Evolutionary conservation across 2,888 invertebrate species (phyloP), one percentile per base, ranked within the genome.

Genomic region (Drosophila gaucha): DNA sequence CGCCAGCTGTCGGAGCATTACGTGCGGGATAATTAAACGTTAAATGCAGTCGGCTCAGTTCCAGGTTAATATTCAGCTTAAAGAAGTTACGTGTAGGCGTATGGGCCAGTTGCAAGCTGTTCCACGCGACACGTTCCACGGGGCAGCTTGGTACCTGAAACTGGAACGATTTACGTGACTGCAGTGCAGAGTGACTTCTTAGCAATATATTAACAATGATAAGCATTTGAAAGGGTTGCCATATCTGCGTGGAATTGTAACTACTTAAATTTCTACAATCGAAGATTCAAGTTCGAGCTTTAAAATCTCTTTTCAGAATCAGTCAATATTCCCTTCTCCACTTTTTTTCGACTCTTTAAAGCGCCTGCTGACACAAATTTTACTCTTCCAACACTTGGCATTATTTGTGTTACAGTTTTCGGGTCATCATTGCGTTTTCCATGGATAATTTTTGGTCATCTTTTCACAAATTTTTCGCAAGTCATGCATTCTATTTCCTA

Each of bases 21-120:
- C 85, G 74, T 76, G 78, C 64, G 14, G 59, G 36, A 62, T 84
- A 80, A 84, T 85, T 87, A 78, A 71, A 70, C 66, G 58, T 49
- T 50, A 56, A 83, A 28, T 18, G 63, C 24, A 38, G 43, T 22
- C 14, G 35, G 31, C 18, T 18, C 18, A 10, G 41, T 3, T 16
- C 24, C 43, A 39, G 39, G 70, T 74, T 74, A 52, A 74, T 74
- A 74, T 65, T 73, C 59, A 52, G 49, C 38, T 46, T 52, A 46
- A 60, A 64, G 59, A 44, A 64, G 69, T 56, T 60, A 63, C 51
- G 47, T 51, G 70, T 14, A 8, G 41, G 47, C 16, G 60, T 38
- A 3, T 9, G 24, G 47, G 9, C 10, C 46, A 38, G 44, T 35
- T 59, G 35, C 57, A 44, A 64, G 64, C 57, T 71, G 51, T 43